Conservation (phyloP, 2,797 vertebrate species). For the Rhynchotus rufescens region DNA sequence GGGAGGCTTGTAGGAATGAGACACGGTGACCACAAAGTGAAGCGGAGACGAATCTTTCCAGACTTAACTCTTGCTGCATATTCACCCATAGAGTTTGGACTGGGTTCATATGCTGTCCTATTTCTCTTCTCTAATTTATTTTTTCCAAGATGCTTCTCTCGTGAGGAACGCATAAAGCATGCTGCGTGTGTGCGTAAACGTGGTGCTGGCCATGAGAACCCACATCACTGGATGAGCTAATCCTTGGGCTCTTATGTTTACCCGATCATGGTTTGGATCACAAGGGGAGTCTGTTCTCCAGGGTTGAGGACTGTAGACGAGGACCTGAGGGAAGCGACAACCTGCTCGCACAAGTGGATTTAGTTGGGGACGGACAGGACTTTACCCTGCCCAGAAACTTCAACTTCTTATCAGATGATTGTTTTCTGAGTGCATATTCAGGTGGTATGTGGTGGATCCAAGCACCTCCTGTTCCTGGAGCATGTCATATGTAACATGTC, state of each 20-base stretch:
- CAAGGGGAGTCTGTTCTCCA: background rate
- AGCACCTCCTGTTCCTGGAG: background rate
- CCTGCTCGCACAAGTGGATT: background rate
- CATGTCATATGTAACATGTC: no score
- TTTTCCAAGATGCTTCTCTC: background rate
- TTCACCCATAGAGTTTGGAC: background rate
- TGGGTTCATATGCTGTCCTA: background rate
- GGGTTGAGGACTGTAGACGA: background rate
- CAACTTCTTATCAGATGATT: background rate
- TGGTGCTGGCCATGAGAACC: background rate
- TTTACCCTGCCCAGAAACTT: background rate
- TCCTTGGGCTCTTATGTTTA: background rate
- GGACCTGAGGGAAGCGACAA: background rate
- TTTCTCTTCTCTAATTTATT: background rate
- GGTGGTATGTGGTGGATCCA: background rate
- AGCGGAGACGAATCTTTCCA: background rate
- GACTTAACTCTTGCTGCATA: background rate
- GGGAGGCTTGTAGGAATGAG: background rate
- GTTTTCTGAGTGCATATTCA: background rate
- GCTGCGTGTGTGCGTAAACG: no score
- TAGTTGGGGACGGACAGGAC: background rate
- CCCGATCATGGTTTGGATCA: background rate
- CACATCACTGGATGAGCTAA: background rate
- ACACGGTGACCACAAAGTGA: background rate
- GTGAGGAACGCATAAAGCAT: background rate